Evolutionary conservation across 1,140 invertebrate genomes (phyloP).

Genomic region (Apis laboriosa): DNA sequence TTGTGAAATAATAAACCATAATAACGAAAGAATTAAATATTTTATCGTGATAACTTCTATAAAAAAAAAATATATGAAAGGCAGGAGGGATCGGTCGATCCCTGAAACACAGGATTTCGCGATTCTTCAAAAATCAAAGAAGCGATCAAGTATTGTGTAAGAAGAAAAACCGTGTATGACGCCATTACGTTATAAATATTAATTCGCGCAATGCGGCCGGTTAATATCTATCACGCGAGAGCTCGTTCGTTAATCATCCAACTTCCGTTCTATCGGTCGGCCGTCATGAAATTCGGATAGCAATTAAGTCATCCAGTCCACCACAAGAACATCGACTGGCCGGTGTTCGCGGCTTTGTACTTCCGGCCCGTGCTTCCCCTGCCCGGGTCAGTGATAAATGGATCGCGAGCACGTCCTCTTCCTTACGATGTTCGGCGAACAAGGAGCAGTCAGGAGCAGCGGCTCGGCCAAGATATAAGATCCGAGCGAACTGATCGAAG

Average conservation of each 20-base stretch:
- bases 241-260: slow-evolving; percentile 13
- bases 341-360: slow-evolving; percentile 65
- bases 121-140: no score
- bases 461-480: slow-evolving; percentile 61
- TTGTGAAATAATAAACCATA: no score
- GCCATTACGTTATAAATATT: no score
- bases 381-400: slow-evolving; percentile 72
- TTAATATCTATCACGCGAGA: not conserved
- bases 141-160: no score
- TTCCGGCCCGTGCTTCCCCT: slow-evolving; percentile 63
- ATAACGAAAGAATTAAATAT: no score
- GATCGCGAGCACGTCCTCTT: slow-evolving; percentile 52
- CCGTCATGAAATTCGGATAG: slow-evolving; percentile 50
- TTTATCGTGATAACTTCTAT: no score
- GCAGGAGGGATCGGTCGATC: no score
- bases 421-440: slow-evolving; percentile 50
- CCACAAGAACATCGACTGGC: slow-evolving; percentile 41
- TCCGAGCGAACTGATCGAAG: not conserved
- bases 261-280: not conserved
- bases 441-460: slow-evolving; percentile 61
- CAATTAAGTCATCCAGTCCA: slow-evolving; percentile 50
- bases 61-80: no score
- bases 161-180: no score
- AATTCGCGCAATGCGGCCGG: not conserved
- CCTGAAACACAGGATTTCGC: no score